Base-by-base conservation (phyloP, 2,113 vertebrate genomes). In the Hippocampus abdominalis region DNA sequence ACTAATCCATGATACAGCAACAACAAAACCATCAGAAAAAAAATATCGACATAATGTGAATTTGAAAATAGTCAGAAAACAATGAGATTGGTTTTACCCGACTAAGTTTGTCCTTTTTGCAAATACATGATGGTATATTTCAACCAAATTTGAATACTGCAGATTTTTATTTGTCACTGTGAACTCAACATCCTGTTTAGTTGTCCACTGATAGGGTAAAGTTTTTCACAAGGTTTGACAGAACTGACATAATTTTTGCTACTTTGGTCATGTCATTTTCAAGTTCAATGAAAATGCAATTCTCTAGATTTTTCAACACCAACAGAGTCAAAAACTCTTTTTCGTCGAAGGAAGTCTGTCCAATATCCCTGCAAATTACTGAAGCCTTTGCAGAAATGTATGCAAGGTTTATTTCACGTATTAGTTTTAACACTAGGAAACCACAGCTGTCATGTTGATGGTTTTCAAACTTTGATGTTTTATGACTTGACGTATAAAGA, bases 1-100 rank as follows among this genome's bases (percentile, higher is more conserved):
- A 70, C 62, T 20, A 66, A 20, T 59, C 54, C 29, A 44, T 32
- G 60, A 64, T 39, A 42, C 40, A 61, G 46, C 23, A 62, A 29
- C 6, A 23, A 72, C n/a, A 39, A 63, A 12, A 5, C 18, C 39
- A 18, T 25, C 56, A 59, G 7, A 16, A 60, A 23, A n/a, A 61
- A 20, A 21, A 36, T 20, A 13, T 32, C 1, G 13, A 18, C 5
- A 32, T 36, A 60, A 20, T 49, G 21, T 5, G 48, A 49, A 20
- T 21, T 7, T 49, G 21, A 23, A 53, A 53, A 23, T 23, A 53
- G 21, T 53, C 3, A 53, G 8, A 53, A n/a, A 53, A 53, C 8
- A 10, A 20, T 21, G 5, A 20, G 6, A 49, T 21, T 6, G 6
- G 48, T 49, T 49, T 49, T 49, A 6, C 8, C 13, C 25, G 8